Conservation (phyloP, 2,797 vertebrate genomes). For the Catharus ustulatus region DNA sequence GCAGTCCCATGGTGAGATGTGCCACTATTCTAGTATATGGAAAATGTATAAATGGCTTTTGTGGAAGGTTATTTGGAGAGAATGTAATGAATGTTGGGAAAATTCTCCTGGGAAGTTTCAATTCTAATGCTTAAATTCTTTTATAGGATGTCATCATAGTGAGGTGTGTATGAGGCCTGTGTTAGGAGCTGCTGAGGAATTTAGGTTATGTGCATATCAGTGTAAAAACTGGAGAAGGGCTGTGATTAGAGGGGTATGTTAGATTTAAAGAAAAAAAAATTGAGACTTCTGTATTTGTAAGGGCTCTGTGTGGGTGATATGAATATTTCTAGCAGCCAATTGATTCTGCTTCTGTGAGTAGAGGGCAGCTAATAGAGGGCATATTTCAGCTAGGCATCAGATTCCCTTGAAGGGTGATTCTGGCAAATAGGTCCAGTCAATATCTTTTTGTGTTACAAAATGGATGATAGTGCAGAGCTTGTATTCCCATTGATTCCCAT, state of each 20-base stretch:
- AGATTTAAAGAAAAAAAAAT: not conserved
- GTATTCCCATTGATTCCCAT: not conserved
- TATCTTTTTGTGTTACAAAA: not conserved
- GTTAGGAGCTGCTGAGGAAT: not conserved
- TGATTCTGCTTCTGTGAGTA: not conserved
- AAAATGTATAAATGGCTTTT: conserved; percentile 11
- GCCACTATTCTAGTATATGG: not conserved
- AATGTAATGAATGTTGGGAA: not conserved
- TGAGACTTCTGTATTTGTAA: not conserved
- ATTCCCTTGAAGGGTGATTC: not conserved
- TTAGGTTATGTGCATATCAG: not conserved
- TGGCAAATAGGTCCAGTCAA: not conserved
- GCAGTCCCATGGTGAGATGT: not conserved
- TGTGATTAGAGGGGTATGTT: not conserved
- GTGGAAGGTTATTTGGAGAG: conserved; percentile 15
- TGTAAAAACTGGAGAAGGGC: not conserved
- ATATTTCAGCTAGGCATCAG: not conserved
- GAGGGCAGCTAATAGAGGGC: not conserved
- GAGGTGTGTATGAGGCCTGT: not conserved
- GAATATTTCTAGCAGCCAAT: not conserved
- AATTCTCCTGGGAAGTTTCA: not conserved
- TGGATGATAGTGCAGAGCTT: not conserved
- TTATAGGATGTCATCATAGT: not conserved
- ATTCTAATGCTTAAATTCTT: not conserved
- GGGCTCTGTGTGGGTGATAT: not conserved